Percentiles rank a stretch among this genome's conserved stretches.
These are phyloP conservation scores for Eulemur rubriventer DNA, from an alignment of 2,797 vertebrate genomes.

Conservation along the genomic window DNA sequence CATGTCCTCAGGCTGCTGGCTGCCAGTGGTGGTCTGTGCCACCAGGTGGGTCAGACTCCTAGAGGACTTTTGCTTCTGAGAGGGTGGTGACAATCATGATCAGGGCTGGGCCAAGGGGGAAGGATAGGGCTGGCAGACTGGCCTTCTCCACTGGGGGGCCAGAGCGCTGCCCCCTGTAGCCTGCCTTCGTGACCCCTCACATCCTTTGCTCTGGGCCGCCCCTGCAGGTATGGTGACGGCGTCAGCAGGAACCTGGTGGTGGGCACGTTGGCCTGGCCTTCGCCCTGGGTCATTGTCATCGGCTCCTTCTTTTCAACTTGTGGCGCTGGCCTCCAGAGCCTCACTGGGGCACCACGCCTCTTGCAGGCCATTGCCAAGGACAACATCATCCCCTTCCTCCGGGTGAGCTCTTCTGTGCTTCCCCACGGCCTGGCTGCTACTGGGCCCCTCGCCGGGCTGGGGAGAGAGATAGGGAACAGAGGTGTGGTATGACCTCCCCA, in stretches of 20 bases:
- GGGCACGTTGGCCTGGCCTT: conserved; percentile 97
- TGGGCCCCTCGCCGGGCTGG: not conserved
- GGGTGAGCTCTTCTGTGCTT: conserved; percentile 85
- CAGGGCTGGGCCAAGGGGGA: not conserved
- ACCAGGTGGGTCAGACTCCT: not conserved
- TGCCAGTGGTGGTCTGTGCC: not conserved
- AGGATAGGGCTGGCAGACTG: not conserved
- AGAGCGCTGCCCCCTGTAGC: not conserved
- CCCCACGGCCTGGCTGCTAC: fast-evolving
- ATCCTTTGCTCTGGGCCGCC: not conserved
- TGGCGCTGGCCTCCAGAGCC: conserved; percentile 95
- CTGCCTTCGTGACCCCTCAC: not conserved
- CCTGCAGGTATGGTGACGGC: conserved; percentile 93
- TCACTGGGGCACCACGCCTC: conserved; percentile 96
- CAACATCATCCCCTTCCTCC: conserved; percentile 98
- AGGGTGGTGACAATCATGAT: not conserved
- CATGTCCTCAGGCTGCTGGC: not conserved
- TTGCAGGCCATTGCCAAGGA: conserved; percentile 98
- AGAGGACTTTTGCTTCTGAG: not conserved
- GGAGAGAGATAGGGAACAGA: not conserved
- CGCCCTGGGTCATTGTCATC: conserved; percentile 98
- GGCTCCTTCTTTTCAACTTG: conserved; percentile 99
- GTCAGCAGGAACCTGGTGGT: conserved; percentile 95
- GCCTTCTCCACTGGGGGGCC: not conserved
- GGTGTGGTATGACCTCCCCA: not conserved